Evolutionary conservation across 1,140 invertebrate genomes (phyloP).

Genomic region (Triops longicaudatus): DNA sequence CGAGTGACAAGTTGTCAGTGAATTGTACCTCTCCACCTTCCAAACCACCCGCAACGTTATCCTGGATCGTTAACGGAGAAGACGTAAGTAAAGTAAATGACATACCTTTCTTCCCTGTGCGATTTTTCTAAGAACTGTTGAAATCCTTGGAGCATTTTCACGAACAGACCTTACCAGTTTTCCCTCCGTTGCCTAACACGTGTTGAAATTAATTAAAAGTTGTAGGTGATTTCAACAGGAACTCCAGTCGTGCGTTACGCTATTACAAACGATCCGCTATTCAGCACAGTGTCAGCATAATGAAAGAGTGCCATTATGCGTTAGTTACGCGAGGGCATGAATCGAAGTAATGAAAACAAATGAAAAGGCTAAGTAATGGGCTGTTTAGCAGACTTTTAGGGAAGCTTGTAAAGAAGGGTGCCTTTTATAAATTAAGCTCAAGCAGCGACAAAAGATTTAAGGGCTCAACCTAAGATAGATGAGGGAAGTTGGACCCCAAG

Average conservation of each 20-base stretch:
- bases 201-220: no score
- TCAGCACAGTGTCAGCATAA: neutral
- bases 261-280: no score
- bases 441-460: neutral
- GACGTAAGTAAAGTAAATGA: neutral
- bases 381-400: neutral
- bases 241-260: no score
- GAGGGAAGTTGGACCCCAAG: neutral
- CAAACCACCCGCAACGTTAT: slow-evolving; percentile 32
- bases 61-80: slow-evolving; percentile 35
- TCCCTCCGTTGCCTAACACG: no score
- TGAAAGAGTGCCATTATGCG: neutral
- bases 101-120: neutral
- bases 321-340: neutral
- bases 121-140: neutral
- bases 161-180: neutral
- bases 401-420: neutral
- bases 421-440: neutral
- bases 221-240: no score
- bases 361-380: neutral
- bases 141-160: neutral
- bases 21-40: slow-evolving; percentile 36
- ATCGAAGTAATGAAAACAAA: neutral
- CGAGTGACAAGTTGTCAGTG: slow-evolving; percentile 33
- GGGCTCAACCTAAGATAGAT: neutral